Evolutionary conservation across 1,140 invertebrate genomes (phyloP), one percentile per base, ranked within the genome.

Genomic region (Phthorimaea operculella): DNA sequence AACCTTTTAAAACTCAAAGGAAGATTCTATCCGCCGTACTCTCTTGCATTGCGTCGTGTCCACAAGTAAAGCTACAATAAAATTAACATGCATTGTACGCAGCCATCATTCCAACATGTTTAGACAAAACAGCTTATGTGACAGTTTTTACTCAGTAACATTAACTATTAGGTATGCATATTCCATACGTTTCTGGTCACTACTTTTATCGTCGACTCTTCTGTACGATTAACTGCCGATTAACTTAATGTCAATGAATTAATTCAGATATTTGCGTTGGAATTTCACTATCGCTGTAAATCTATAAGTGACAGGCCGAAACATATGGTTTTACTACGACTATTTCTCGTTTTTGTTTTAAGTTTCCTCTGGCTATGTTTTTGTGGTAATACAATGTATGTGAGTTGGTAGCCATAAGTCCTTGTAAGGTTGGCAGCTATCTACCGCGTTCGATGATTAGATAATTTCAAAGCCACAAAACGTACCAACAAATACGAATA

Each of bases 91-190:
- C 44, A 47, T 47, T 15, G 44, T 9, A 15, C 16, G 44, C 15
- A n/a, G 44, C 9, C 11, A 11, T 15, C 36, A 39, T 12, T n/a
- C 36, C 8, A 47, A 54, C 53, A 57, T 57, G 47, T 51, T 28
- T 55, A 50, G 47, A 63, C 55, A 57, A 63, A 57, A 47, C 42
- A n/a, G 14, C 16, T 47, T 47, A 47, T 16, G 16, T 47, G 44
- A 47, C 44, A 47, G 44, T 47, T 47, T 47, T 47, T 47, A 47
- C 44, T 47, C 44, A 47, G 16, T 47, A 16, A 47, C 44, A 16
- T 14, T 16, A 4, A 16, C 44, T 1, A 47, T 15, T 14, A 45
- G n/a, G n/a, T n/a, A 11, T 28, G 21, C 21, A 39, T 39, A 39
- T 9, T 39, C 10, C 36, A 39, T 39, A 9, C 3, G 10, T 10